A percentile compares a stretch with the other conserved stretches of the same genome.
Conservation (phyloP, 2,113 vertebrate genomes). For the Chrysochloris asiatica region DNA sequence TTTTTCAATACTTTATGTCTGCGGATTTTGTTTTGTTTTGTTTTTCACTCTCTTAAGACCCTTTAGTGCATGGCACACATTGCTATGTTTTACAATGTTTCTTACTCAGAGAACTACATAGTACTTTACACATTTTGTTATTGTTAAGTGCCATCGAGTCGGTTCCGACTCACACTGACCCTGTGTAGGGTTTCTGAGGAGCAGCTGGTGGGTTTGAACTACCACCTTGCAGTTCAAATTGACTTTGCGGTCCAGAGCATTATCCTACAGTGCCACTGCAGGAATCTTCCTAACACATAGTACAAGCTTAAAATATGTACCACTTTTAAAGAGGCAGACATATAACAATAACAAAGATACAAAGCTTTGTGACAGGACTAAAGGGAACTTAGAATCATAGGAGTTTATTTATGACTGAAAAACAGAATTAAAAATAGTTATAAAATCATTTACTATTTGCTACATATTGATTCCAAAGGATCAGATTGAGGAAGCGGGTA, state of each 20-base stretch:
- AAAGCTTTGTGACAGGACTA: background rate
- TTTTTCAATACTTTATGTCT: background rate
- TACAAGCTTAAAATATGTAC: too few species aligned
- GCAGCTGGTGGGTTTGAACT: too few species aligned
- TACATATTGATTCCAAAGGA: background rate
- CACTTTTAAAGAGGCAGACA: background rate
- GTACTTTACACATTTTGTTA: too few species aligned
- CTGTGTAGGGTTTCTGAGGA: too few species aligned
- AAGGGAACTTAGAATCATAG: background rate
- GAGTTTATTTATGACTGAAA: conserved; percentile 36
- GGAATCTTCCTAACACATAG: too few species aligned
- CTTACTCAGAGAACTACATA: background rate
- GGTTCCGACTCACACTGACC: too few species aligned
- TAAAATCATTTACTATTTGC: conserved; percentile 20
- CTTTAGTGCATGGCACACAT: background rate
- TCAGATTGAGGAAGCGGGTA: background rate
- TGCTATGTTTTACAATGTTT: background rate
- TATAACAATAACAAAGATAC: background rate
- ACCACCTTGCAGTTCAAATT: too few species aligned
- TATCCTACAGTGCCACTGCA: too few species aligned
- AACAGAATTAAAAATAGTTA: conserved; percentile 1
- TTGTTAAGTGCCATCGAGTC: too few species aligned
- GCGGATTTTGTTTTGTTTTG: too few species aligned
- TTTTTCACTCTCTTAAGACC: background rate
- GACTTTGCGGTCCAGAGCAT: too few species aligned